Base-by-base conservation (phyloP, 2,113 vertebrate genomes). In the Ancistrus triradiatus region DNA sequence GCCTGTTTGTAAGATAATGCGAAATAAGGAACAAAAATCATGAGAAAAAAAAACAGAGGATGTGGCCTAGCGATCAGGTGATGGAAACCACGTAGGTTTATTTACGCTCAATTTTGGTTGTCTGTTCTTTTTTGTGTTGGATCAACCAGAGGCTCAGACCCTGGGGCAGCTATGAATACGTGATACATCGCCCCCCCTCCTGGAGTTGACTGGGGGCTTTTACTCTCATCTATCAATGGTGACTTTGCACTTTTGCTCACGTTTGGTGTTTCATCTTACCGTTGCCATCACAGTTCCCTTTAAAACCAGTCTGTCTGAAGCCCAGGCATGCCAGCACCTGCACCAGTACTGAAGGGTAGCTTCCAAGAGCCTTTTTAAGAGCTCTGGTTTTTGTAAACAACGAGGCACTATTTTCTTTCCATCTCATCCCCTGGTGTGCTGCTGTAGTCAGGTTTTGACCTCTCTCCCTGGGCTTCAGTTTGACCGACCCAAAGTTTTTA, bases 51-150 rank as follows among this genome's bases (percentile, higher is more conserved):
- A 73, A 73, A 53, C 74, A 88, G 87, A 92, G 92, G 88, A 94
- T 93, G 90, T 89, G 80, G 77, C 82, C 81, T 88, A 82, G 89
- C 88, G 86, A 91, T 89, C 89, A 90, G 92, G 90, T 90, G 92
- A 95, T 93, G 91, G 92, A 95, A 91, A 93, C 90, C 88, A 90
- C 83, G 56, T 81, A 82, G 82, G 80, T 83, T 82, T 84, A 62
- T 74, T 82, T 65, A 57, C 56, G 59, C 55, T 72, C 68, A 11
- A 66, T 66, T 35, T 15, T 25, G 48, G 24, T 61, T 58, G 74
- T 85, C 73, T 80, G 60, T 86, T 85, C 61, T 81, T 88, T 77
- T 53, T 81, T 82, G 80, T 78, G 82, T 84, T 77, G 87, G 89
- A 92, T 92, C 91, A 92, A 86, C 88, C 90, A 89, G 91, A 91